phyloP scores from a whole-genome alignment of 2,113 vertebrate genomes.

The Marmota monax region DNA sequence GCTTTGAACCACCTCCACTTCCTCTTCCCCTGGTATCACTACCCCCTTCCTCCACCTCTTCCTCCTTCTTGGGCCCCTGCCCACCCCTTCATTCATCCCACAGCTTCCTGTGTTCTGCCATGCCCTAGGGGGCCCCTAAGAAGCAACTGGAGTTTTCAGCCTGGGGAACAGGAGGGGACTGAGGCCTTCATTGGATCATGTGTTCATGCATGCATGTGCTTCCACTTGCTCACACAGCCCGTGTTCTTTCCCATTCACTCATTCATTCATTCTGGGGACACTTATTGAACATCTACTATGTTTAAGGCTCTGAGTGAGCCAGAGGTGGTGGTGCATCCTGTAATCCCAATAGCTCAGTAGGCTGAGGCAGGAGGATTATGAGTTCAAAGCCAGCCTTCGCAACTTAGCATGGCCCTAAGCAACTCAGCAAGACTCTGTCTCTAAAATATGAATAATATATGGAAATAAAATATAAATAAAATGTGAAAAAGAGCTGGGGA shows the following conservation, averaged over 20 bases:
- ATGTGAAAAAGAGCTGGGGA: too few relatives aligned
- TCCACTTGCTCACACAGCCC: background rate
- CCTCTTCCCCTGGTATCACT: background rate
- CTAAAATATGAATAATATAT: too few relatives aligned
- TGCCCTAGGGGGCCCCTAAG: background rate
- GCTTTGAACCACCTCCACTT: constrained; percentile 23
- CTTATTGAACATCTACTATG: background rate
- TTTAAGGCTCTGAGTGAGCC: background rate
- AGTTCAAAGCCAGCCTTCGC: too few relatives aligned
- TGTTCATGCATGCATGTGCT: background rate
- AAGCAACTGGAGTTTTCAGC: background rate
- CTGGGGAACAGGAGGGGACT: background rate
- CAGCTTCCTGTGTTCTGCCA: constrained; percentile 52
- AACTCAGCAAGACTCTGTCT: too few relatives aligned
- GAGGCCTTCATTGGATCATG: background rate
- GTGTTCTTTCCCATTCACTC: background rate
- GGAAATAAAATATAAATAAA: too few relatives aligned
- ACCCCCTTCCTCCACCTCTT: background rate
- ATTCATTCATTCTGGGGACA: background rate
- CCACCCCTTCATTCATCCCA: background rate
- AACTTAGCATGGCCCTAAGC: too few relatives aligned
- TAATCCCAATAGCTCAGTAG: too few relatives aligned
- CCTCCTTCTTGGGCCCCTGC: background rate
- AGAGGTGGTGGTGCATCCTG: too few relatives aligned
- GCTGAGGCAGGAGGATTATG: too few relatives aligned